Percentiles rank a stretch among this genome's conserved stretches.
These are phyloP conservation scores for Hipparchia sbordonii DNA, from an alignment of 2,888 invertebrate species.

Conservation along the genomic window DNA sequence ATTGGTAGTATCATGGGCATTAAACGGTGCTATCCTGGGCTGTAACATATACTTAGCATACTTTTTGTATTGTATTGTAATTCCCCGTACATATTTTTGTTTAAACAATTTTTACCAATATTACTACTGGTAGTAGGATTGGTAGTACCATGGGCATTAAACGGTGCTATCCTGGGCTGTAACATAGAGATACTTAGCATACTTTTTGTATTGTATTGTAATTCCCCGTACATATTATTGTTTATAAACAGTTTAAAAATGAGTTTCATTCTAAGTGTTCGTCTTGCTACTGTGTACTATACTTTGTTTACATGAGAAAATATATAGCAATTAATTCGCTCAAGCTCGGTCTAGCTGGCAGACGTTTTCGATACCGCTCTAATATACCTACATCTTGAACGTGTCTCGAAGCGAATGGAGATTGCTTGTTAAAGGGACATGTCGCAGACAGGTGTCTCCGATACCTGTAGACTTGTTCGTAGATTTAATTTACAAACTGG, in stretches of 20 bases:
- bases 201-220: too few relatives aligned
- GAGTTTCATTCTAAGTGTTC: too few relatives aligned
- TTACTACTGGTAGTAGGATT: too few relatives aligned
- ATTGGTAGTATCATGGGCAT: too few relatives aligned
- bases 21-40: too few relatives aligned
- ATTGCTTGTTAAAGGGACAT: conserved; percentile 18
- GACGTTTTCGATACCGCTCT: neutral
- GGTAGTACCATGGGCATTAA: too few relatives aligned
- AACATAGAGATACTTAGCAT: too few relatives aligned
- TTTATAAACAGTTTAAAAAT: too few relatives aligned
- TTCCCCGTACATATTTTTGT: neutral
- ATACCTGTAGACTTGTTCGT: neutral
- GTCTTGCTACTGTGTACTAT: too few relatives aligned
- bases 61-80: neutral
- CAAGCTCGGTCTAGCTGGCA: neutral
- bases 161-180: too few relatives aligned
- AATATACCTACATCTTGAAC: conserved; percentile 32
- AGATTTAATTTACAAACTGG: neutral
- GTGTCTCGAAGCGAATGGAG: conserved; percentile 33
- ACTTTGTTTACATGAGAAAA: neutral
- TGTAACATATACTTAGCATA: too few relatives aligned
- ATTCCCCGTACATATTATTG: neutral
- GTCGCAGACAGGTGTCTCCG: conserved; percentile 18
- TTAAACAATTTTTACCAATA: too few relatives aligned
- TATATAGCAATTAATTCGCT: conserved; percentile 1